Conservation (phyloP, 2,888 invertebrate species). For the Torymus texanus region DNA sequence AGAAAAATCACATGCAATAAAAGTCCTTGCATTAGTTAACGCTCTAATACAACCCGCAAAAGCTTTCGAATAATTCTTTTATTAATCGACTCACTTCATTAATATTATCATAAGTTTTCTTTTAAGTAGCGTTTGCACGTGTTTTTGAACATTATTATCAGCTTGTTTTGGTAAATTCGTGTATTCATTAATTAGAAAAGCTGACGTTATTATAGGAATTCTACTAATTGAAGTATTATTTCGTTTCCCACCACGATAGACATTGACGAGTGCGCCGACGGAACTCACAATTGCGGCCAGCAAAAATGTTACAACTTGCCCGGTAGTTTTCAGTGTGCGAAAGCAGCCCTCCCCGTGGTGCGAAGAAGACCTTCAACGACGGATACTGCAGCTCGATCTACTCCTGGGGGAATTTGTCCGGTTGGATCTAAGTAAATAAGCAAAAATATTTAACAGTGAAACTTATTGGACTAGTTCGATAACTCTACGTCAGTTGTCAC, state of each 20-base stretch:
- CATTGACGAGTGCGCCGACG: conserved; percentile 85
- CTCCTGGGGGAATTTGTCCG: conserved; percentile 34
- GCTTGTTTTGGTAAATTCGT: conserved; percentile 1
- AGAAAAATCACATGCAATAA: conserved; percentile 9
- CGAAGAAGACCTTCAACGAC: conserved; percentile 55
- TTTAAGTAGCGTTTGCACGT: too few relatives aligned
- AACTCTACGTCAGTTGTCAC: too few relatives aligned
- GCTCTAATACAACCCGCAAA: conserved; percentile 21
- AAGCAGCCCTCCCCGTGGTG: conserved; percentile 62
- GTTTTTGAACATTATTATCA: too few relatives aligned
- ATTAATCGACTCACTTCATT: not conserved
- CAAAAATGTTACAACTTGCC: conserved; percentile 82
- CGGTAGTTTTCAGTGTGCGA: conserved; percentile 80
- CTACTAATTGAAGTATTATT: not conserved
- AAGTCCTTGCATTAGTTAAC: not conserved
- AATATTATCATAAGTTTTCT: too few relatives aligned
- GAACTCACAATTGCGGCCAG: conserved; percentile 78
- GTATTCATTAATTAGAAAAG: not conserved
- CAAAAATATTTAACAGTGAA: too few relatives aligned
- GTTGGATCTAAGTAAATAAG: conserved; percentile 51
- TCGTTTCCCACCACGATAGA: conserved; percentile 77
- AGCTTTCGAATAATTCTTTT: conserved; percentile 36
- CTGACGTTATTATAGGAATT: not conserved
- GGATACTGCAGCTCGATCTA: not conserved
- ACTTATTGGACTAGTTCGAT: too few relatives aligned